Percentiles rank a stretch among this genome's conserved stretches.
phyloP scores from a whole-genome alignment of 2,888 invertebrate species.

The Stenotaenia linearis region DNA sequence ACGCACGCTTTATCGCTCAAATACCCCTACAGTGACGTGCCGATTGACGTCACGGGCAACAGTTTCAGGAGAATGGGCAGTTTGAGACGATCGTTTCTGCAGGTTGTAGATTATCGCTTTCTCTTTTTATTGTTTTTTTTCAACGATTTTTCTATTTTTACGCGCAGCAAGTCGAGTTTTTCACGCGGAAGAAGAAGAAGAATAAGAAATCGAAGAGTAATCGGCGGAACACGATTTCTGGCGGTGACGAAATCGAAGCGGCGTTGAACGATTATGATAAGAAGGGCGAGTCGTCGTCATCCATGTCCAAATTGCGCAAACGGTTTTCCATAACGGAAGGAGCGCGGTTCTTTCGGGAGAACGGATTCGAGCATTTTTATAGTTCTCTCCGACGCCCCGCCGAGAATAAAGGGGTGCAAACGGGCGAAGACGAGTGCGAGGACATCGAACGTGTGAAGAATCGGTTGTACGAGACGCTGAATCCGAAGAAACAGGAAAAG shows the following conservation, averaged over 20 bases:
- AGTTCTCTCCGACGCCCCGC: background rate
- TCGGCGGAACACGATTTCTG: constrained; percentile 74
- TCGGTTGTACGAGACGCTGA: background rate
- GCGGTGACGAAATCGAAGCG: constrained; percentile 63
- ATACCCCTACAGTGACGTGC: constrained; percentile 79
- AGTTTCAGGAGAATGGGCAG: constrained; percentile 84
- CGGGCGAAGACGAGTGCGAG: background rate
- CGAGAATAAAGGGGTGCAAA: constrained; percentile 30
- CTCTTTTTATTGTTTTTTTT: background rate
- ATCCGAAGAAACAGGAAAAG: constrained; percentile 8
- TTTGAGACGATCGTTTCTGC: constrained; percentile 71
- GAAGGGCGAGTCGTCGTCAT: background rate
- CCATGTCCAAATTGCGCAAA: background rate
- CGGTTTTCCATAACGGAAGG: background rate
- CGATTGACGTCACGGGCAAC: constrained; percentile 81
- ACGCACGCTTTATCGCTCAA: constrained; percentile 41
- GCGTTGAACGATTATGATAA: background rate
- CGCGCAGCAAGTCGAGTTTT: constrained; percentile 36
- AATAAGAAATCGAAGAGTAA: constrained; percentile 37
- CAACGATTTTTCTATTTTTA: too few relatives aligned
- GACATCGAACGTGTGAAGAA: background rate
- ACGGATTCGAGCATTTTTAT: background rate
- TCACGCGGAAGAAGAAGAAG: constrained; percentile 37
- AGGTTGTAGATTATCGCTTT: constrained; percentile 46
- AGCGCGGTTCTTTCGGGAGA: background rate